Evolutionary conservation across 1,140 invertebrate genomes (phyloP), one percentile per base, ranked within the genome.

Genomic region (Cyphomyrmex costatus): DNA sequence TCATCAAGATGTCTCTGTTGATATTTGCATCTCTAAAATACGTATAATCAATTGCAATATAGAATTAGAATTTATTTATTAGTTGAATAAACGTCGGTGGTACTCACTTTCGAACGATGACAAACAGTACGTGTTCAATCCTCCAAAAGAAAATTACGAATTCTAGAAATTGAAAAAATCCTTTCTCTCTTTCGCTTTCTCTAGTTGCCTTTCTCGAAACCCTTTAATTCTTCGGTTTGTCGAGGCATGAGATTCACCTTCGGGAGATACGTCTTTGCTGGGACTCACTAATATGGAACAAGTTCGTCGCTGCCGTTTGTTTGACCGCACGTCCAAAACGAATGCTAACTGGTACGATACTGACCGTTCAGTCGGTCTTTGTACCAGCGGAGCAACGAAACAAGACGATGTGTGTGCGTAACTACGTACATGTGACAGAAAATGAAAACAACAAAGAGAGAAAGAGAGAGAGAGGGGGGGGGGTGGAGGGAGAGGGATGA

Each of bases 311-410:
- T 49, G 36, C 53, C 36, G 68, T 82, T 74, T 63, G 58, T 66
- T 65, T 46, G 30, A 53, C 21, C n/a, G 71, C 84, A 71, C 86
- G 78, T 89, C 85, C 63, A 79, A 83, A 84, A 84, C 61, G 66
- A 71, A 84, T 87, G 88, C 78, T 51, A 87, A 83, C 86, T 76
- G 65, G 79, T 87, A 74, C 86, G 86, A 87, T 78, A 89, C 88
- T 89, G 86, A 87, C 33, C 63, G 61, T 73, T 7, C 74, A 56
- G 63, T 76, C 53, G 70, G 51, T 84, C 71, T 77, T 79, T 89
- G 76, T 73, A 88, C 60, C 42, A 82, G 61, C 49, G 56, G n/a
- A 74, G 79, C n/a, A 82, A 86, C 63, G 63, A 79, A 60, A 85
- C 30, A 63, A 46, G 46, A 36, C 51, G 30, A 36, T 33, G 1